Evolutionary conservation across 1,140 invertebrate genomes (phyloP).

Genomic region (Anadara kagoshimensis): DNA sequence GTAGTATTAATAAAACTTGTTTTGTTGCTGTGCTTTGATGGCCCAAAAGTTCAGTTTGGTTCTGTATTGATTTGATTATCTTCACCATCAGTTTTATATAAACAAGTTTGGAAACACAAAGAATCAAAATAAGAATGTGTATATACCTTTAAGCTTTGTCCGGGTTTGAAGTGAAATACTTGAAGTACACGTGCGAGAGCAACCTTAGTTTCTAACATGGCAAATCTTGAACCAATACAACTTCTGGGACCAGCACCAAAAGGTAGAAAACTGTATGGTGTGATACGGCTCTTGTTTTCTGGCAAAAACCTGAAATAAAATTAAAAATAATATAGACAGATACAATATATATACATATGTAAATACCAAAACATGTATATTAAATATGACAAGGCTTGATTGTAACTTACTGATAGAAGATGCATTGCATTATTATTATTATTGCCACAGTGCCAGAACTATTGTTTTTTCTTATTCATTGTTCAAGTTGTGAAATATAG

Average conservation of each 20-base stretch:
- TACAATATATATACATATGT: neutral
- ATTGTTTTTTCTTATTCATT: neutral
- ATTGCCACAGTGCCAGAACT: neutral
- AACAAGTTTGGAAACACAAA: neutral
- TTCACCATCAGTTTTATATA: too few relatives aligned
- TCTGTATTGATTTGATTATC: too few relatives aligned
- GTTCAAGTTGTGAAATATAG: neutral
- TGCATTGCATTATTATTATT: neutral
- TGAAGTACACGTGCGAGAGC: conserved; percentile 59
- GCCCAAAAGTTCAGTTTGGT: too few relatives aligned
- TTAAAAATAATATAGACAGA: neutral
- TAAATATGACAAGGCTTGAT: too few relatives aligned
- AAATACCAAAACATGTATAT: neutral
- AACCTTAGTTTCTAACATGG: conserved; percentile 66
- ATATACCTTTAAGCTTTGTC: neutral
- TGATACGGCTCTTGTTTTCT: conserved; percentile 49
- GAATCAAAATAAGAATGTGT: neutral
- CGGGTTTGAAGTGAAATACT: conserved; percentile 47
- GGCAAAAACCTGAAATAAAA: conserved; percentile 55
- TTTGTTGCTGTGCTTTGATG: too few relatives aligned
- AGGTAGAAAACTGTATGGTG: conserved; percentile 63
- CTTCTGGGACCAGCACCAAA: conserved; percentile 72
- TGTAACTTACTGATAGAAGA: neutral
- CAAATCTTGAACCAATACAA: conserved; percentile 72
- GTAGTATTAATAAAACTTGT: too few relatives aligned